A percentile compares a stretch with the other conserved stretches of the same genome.
phyloP scores from a whole-genome alignment of 2,888 invertebrate species.

The Nephrotoma flavescens region DNA sequence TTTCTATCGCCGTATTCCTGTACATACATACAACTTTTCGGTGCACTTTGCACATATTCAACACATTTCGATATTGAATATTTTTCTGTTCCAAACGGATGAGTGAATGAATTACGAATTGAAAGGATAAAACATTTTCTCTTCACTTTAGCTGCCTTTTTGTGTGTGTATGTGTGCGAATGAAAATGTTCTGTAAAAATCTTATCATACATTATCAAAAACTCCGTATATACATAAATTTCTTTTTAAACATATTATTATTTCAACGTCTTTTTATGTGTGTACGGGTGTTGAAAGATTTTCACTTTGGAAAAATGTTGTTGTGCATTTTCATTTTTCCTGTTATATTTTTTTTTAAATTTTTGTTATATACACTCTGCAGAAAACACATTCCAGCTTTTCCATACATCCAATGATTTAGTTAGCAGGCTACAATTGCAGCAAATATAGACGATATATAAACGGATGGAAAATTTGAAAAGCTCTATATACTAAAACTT shows the following conservation, averaged over 20 bases:
- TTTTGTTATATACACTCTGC: background rate
- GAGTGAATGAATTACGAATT: background rate
- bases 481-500: background rate
- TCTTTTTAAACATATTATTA: background rate
- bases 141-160: background rate
- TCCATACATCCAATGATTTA: too few relatives aligned
- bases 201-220: background rate
- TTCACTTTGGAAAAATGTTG: background rate
- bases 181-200: background rate
- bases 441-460: background rate
- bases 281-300: background rate
- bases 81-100: background rate
- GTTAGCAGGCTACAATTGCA: background rate
- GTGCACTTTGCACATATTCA: background rate
- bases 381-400: too few relatives aligned
- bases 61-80: background rate
- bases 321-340: background rate
- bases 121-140: background rate
- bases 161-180: background rate
- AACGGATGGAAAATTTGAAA: background rate
- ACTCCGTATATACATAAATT: background rate
- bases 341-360: background rate
- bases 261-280: background rate
- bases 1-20: background rate
- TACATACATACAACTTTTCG: background rate